Evolutionary conservation across 2,888 invertebrate genomes (phyloP), one percentile per base, ranked within the genome.

Genomic region (Lasioglossum malachurum): DNA sequence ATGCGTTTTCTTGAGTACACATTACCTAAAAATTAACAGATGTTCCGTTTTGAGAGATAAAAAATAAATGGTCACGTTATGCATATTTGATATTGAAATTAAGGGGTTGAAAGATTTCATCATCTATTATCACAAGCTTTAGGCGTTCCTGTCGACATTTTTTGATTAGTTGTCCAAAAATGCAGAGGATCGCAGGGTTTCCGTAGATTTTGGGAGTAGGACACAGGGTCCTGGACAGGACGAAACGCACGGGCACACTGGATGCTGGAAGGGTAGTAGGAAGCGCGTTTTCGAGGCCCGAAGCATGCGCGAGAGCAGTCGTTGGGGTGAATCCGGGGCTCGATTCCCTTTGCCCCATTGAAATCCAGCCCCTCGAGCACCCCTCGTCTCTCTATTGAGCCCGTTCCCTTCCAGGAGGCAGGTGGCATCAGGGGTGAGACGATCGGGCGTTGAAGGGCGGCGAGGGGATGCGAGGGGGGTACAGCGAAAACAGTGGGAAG

Each of bases 341-440:
- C 76, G 83, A 88, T 87, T 90, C 81, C 86, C 86, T 86, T 86
- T 84, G 80, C 88, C 82, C 88, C 76, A 79, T 84, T 83, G 88
- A 88, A 88, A 86, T 78, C 80, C 78, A 72, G 83, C 78, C 77
- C 86, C 87, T 79, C 84, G 72, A 53, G 71, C 86, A 64, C 49
- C 78, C 81, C 77, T 84, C 80, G 44, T 83, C 86, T 75, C 83
- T 81, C 78, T 81, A 86, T 86, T 53, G 64, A 85, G 71, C 79
- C 83, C 77, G 75, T 81, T 83, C 88, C 87, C 81, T 82, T 77
- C 57, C 75, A 76, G 80, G 27, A 78, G 88, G 84, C 87, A 86
- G 87, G 83, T 87, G 83, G 83, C 73, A 67, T 75, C 80, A 60
- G 60, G 74, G 73, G 82, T 49, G 80, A 78, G 75, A 41, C 69